Evolutionary conservation across 2,797 vertebrate genomes (phyloP).

Genomic region (Eurystomus glaucurus): DNA sequence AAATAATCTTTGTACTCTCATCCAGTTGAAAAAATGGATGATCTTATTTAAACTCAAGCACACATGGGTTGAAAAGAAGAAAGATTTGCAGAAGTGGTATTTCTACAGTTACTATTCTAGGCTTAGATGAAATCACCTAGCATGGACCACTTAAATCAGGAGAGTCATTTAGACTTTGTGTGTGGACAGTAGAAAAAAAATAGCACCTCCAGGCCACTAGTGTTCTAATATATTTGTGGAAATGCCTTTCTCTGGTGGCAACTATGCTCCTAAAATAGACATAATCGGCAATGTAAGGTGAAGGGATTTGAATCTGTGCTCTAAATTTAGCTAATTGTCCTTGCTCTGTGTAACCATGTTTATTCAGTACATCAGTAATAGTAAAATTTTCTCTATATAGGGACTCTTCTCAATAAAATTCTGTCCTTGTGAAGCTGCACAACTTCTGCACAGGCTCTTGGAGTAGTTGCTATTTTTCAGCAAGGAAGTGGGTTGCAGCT

Average conservation of each 20-base stretch:
- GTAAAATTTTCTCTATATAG: neutral
- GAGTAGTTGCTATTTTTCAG: constrained; percentile 41
- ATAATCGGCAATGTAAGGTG: neutral
- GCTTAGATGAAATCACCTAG: neutral
- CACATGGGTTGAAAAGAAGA: neutral
- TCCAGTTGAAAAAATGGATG: neutral
- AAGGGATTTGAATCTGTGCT: neutral
- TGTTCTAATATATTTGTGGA: constrained; percentile 1
- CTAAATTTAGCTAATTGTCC: constrained; percentile 52
- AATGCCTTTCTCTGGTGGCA: constrained; percentile 5
- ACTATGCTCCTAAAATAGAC: neutral
- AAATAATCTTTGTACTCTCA: neutral
- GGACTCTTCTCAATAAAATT: constrained; percentile 5
- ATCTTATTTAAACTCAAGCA: neutral
- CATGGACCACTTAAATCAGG: neutral
- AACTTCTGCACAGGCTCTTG: neutral
- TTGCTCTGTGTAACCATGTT: constrained; percentile 1
- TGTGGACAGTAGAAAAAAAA: neutral
- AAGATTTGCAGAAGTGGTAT: neutral
- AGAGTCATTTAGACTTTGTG: neutral
- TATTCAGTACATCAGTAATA: neutral
- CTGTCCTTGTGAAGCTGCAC: neutral
- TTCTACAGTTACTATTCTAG: neutral
- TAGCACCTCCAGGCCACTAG: neutral
- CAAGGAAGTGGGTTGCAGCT: constrained; percentile 4